Evolutionary conservation across 2,888 invertebrate species (phyloP).

Genomic region (Drosophila rubida): DNA sequence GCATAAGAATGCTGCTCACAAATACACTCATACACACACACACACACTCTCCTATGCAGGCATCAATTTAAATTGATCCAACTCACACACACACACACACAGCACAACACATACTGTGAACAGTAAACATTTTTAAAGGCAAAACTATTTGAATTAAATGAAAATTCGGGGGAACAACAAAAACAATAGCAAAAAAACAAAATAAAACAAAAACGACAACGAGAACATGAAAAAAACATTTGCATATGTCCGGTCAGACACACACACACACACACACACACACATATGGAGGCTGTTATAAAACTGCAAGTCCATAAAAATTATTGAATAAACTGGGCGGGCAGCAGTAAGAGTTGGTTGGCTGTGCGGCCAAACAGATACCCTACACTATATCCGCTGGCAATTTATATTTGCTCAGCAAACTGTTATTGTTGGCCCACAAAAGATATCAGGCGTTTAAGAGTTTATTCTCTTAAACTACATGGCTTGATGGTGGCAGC

Average conservation of each 20-base stretch:
- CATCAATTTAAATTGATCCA: conserved; percentile 30
- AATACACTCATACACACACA: conserved; percentile 17
- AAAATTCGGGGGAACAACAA: conserved; percentile 29
- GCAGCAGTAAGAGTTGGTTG: not conserved
- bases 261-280: conserved; percentile 6
- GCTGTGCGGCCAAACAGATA: not conserved
- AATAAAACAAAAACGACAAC: conserved; percentile 6
- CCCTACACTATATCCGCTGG: not conserved
- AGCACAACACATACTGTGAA: not conserved
- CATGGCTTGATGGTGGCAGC: not conserved
- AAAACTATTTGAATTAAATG: conserved; percentile 34
- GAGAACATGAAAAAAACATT: conserved; percentile 22
- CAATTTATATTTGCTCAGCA: not conserved
- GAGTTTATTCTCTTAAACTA: not conserved
- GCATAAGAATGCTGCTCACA: conserved; percentile 46
- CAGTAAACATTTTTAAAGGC: conserved; percentile 31
- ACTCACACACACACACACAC: conserved; percentile 18
- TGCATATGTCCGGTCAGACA: conserved; percentile 26
- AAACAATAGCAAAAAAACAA: conserved; percentile 6
- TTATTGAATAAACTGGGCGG: conserved; percentile 35
- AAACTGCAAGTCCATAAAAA: conserved; percentile 37
- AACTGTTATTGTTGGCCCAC: not conserved
- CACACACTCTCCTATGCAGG: not conserved
- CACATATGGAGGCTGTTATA: conserved; percentile 5
- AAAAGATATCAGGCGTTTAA: not conserved